A percentile compares a stretch with the other conserved stretches of the same genome.
These are phyloP conservation scores for Xyliphius kryptos DNA, from an alignment of 2,113 vertebrate species.

Conservation along the genomic window DNA sequence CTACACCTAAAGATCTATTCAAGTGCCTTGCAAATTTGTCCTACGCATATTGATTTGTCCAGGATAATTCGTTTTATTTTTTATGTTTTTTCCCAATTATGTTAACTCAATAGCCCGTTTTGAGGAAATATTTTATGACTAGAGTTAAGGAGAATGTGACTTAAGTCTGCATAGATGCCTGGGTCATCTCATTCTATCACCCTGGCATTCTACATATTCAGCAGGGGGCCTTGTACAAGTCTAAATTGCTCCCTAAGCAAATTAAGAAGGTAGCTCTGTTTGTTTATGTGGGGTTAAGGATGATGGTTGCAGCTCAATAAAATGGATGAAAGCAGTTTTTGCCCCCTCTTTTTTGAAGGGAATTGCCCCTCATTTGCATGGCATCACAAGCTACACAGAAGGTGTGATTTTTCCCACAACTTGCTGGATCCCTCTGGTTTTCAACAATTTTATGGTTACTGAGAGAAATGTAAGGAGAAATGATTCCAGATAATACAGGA, in stretches of 20 bases:
- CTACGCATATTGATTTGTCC: no score
- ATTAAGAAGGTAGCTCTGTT: slow-evolving; percentile 85
- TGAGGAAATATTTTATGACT: slow-evolving; percentile 43
- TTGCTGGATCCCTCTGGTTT: slow-evolving; percentile 57
- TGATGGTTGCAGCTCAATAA: slow-evolving; percentile 61
- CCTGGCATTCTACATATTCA: slow-evolving; percentile 56
- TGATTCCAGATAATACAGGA: slow-evolving; percentile 40
- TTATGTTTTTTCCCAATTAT: no score
- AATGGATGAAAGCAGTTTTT: slow-evolving; percentile 88
- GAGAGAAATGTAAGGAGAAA: slow-evolving; percentile 36
- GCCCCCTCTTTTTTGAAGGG: slow-evolving; percentile 58
- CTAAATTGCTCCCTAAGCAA: slow-evolving; percentile 81
- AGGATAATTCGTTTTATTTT: no score
- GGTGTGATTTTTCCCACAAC: slow-evolving; percentile 98
- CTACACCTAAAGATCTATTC: no score
- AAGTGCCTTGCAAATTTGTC: no score
- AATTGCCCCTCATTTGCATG: slow-evolving; percentile 84
- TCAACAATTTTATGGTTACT: slow-evolving; percentile 46
- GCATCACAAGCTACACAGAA: slow-evolving; percentile 84
- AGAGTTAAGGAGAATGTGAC: slow-evolving; percentile 48
- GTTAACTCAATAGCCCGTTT: slow-evolving; percentile 36
- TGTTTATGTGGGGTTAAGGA: slow-evolving; percentile 68
- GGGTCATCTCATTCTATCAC: slow-evolving; percentile 52
- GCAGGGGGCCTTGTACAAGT: slow-evolving; percentile 50
- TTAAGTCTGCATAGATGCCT: slow-evolving; percentile 46